Percentiles rank a stretch among this genome's conserved stretches.
phyloP scores from a whole-genome alignment of 2,888 invertebrate species.

The Smittia sp. region DNA sequence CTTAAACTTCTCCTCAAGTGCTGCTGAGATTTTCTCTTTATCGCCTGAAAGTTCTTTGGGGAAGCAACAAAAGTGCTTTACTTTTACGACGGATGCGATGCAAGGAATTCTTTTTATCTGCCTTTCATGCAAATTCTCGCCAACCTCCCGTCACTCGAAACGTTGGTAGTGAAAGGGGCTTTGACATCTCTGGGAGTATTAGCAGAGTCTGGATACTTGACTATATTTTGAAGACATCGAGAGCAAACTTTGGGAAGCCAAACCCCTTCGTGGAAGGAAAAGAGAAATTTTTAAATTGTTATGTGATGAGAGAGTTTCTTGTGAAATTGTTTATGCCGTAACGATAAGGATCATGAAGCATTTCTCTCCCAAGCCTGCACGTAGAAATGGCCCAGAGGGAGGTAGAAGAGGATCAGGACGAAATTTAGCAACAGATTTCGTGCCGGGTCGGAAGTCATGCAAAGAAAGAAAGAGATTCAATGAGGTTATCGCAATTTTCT shows the following conservation, averaged over 20 bases:
- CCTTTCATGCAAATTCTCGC: slow-evolving; percentile 25
- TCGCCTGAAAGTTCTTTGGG: too few relatives aligned
- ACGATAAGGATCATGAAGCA: slow-evolving; percentile 4
- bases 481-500: background rate
- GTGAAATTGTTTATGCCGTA: background rate
- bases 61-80: slow-evolving; percentile 16
- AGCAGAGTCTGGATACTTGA: too few relatives aligned
- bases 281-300: background rate
- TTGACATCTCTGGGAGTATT: too few relatives aligned
- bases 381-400: background rate
- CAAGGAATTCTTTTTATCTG: slow-evolving; percentile 4
- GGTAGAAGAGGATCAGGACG: background rate
- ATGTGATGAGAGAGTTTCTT: background rate
- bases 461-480: background rate
- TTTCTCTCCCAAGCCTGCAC: background rate
- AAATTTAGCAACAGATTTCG: background rate
- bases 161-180: background rate
- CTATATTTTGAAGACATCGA: too few relatives aligned
- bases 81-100: slow-evolving; percentile 24
- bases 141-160: background rate
- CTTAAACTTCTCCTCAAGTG: too few relatives aligned
- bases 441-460: background rate
- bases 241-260: too few relatives aligned
- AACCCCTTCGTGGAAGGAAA: too few relatives aligned
- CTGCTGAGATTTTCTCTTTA: too few relatives aligned